A percentile compares a stretch with the other conserved stretches of the same genome.
Evolutionary conservation across 2,113 vertebrate species (phyloP).

Genomic region (Apaloderma vittatum): DNA sequence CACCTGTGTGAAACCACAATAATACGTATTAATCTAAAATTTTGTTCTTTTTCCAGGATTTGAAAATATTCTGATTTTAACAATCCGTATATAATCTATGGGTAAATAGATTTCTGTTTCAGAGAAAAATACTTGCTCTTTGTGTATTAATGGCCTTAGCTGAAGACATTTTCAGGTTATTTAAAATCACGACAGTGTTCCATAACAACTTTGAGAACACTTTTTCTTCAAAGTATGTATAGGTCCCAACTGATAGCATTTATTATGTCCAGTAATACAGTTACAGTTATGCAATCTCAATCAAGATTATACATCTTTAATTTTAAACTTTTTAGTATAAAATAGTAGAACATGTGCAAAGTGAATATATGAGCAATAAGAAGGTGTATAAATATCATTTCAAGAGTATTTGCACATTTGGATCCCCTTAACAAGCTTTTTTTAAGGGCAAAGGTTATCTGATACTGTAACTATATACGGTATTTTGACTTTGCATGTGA

Average conservation of each 20-base stretch:
- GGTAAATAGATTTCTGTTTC: neutral
- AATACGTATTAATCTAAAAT: neutral
- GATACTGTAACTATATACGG: neutral
- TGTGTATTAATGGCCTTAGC: neutral
- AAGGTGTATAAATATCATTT: neutral
- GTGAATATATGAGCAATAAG: neutral
- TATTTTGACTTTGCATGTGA: neutral
- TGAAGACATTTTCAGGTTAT: neutral
- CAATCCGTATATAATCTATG: neutral
- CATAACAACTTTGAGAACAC: neutral
- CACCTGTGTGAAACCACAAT: neutral
- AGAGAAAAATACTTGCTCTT: neutral
- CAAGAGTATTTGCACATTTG: neutral
- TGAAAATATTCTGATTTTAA: neutral
- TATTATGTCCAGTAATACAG: neutral
- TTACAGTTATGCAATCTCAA: neutral
- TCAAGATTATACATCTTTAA: neutral
- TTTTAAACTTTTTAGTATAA: neutral
- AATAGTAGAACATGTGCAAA: neutral
- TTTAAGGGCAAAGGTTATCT: neutral
- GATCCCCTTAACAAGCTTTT: neutral
- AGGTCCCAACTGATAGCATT: neutral
- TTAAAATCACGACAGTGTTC: neutral
- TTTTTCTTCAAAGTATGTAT: neutral
- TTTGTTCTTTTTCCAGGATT: neutral